Evolutionary conservation across 2,797 vertebrate species (phyloP).

Genomic region (Cephalopachus bancanus): DNA sequence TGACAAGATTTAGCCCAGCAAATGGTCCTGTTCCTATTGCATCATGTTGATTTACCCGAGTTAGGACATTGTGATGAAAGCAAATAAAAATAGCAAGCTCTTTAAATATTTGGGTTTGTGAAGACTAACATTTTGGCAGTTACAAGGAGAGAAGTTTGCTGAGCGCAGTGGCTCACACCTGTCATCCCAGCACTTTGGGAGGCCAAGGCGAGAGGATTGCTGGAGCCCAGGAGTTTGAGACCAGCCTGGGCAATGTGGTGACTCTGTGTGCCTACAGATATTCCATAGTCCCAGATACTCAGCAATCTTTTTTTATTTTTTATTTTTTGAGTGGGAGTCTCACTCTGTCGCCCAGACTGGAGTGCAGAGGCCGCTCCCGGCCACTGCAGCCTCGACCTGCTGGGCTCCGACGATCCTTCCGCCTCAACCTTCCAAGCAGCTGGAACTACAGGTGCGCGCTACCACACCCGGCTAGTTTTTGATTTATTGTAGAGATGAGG

Average conservation of each 20-base stretch:
- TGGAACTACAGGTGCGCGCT: too few relatives aligned
- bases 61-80: conserved; percentile 83
- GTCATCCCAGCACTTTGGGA: not conserved
- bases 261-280: not conserved
- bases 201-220: not conserved
- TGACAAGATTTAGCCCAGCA: conserved; percentile 62
- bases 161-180: rapidly evolving
- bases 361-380: too few relatives aligned
- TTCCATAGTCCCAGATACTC: too few relatives aligned
- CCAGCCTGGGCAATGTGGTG: not conserved
- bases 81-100: conserved; percentile 77
- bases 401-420: too few relatives aligned
- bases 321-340: too few relatives aligned
- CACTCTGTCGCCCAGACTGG: too few relatives aligned
- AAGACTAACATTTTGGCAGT: conserved; percentile 64
- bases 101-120: conserved; percentile 86
- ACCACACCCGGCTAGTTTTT: too few relatives aligned
- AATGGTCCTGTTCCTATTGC: conserved; percentile 76
- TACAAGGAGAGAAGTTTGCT: not conserved
- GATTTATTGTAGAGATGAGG: too few relatives aligned
- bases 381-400: too few relatives aligned
- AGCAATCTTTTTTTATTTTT: too few relatives aligned
- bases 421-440: too few relatives aligned
- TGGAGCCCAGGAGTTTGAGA: not conserved
- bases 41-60: conserved; percentile 72